phyloP scores from a whole-genome alignment of 2,888 invertebrate genomes.

The Nudaria mundana region DNA sequence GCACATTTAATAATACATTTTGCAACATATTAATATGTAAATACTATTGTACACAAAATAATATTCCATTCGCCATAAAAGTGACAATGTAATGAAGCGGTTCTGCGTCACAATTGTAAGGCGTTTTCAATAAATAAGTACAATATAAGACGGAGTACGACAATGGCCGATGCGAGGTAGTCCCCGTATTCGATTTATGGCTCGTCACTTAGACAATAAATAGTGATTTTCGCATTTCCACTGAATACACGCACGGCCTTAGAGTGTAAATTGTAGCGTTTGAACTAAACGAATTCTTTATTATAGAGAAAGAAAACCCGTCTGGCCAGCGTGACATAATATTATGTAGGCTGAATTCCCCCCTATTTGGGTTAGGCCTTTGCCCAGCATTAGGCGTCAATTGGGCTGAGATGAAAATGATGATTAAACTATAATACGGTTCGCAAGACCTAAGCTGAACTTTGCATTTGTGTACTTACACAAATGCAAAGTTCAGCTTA shows the following conservation, averaged over 20 bases:
- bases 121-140: conserved; percentile 39
- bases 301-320: background rate
- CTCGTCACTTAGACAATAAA: conserved; percentile 78
- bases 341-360: no score
- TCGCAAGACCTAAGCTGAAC: no score
- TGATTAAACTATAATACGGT: no score
- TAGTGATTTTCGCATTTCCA: conserved; percentile 76
- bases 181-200: conserved; percentile 67
- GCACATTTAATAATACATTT: background rate
- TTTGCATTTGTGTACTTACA: no score
- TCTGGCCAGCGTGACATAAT: no score
- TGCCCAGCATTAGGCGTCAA: no score
- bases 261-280: conserved; percentile 40
- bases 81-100: conserved; percentile 34
- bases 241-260: conserved; percentile 45
- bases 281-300: no score
- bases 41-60: conserved; percentile 8
- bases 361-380: no score
- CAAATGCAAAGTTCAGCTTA: no score
- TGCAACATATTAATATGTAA: conserved; percentile 8
- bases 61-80: conserved; percentile 19
- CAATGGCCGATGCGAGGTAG: conserved; percentile 56
- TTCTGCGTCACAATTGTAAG: conserved; percentile 28
- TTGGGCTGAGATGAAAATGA: no score
- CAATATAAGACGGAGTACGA: conserved; percentile 41